Evolutionary conservation across 2,888 invertebrate species (phyloP), one percentile per base, ranked within the genome.

Genomic region (Epicampocera succincta): DNA sequence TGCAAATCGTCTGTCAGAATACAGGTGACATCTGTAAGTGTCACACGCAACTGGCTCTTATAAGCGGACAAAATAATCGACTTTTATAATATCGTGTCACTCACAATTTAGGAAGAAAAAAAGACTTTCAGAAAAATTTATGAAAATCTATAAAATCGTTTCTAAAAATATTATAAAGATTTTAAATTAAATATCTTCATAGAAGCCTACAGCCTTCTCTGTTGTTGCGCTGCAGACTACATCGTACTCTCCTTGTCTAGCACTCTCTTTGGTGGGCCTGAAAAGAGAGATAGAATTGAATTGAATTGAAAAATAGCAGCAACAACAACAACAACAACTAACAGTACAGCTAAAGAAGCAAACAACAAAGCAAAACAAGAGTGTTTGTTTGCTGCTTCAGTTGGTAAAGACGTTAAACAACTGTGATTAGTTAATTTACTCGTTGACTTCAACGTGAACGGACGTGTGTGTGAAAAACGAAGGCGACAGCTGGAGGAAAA

Each of bases 1-100:
- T 15, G 78, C 78, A 56, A 82, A 78, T 75, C 74, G 78, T 87
- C 90, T 89, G 90, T 90, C 90, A 90, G 89, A 89, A 89, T 88
- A 87, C 91, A 91, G 91, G 90, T 91, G 91, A 91, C 91, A 91
- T 88, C 87, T 88, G 88, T 87, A 87, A 89, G 89, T 89, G 90
- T 90, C 90, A 89, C 86, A 88, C 83, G 79, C 80, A 81, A 65
- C 46, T 13, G 68, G 65, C 77, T 54, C 82, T 77, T 40, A 17
- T 21, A 60, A 73, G 72, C 78, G 78, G 58, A 73, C 13, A 11
- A 46, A 19, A 48, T 52, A 52, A 25, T 33, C 58, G 42, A 46
- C 3, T 33, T 9, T 33, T 33, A 44, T 29, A 54, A 46, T 15
- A 46, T 21, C 38, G 46, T n/a, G n/a, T 25, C 44, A 11, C 21